A percentile compares a stretch with the other conserved stretches of the same genome.
These are phyloP conservation scores for Aspidiotus rigidus DNA, from an alignment of 2,888 invertebrate species.

Conservation along the genomic window DNA sequence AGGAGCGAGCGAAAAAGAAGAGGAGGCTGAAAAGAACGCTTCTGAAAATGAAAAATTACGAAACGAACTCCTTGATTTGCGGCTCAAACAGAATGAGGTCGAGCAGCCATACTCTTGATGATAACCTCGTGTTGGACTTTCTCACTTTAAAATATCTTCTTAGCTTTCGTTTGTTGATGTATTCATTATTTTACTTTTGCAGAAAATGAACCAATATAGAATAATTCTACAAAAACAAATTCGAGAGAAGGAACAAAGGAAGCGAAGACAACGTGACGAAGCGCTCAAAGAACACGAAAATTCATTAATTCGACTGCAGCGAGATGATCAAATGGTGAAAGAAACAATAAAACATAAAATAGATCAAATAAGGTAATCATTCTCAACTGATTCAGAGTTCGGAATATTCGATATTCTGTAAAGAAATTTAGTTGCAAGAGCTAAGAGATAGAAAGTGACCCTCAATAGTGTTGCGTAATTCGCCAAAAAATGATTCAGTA, in stretches of 20 bases:
- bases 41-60: constrained; percentile 13
- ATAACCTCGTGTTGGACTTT: too few relatives aligned
- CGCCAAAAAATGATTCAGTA: too few relatives aligned
- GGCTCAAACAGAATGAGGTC: constrained; percentile 31
- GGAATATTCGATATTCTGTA: too few relatives aligned
- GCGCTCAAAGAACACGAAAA: constrained; percentile 59
- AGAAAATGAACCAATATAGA: constrained; percentile 46
- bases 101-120: neutral
- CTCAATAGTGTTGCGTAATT: too few relatives aligned
- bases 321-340: constrained; percentile 38
- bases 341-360: constrained; percentile 48
- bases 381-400: neutral
- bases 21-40: constrained; percentile 27
- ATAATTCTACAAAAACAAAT: constrained; percentile 56
- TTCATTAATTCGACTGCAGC: constrained; percentile 52
- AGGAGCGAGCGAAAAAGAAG: constrained; percentile 56
- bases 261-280: constrained; percentile 53
- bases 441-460: too few relatives aligned
- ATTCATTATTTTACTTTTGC: constrained; percentile 2
- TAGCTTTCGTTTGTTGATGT: neutral
- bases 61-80: constrained; percentile 15
- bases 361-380: constrained; percentile 47
- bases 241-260: constrained; percentile 58
- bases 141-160: too few relatives aligned
- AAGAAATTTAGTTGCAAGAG: too few relatives aligned